Evolutionary conservation across 1,140 invertebrate species (phyloP), one percentile per base, ranked within the genome.

Genomic region (Polypedilum vanderplanki): DNA sequence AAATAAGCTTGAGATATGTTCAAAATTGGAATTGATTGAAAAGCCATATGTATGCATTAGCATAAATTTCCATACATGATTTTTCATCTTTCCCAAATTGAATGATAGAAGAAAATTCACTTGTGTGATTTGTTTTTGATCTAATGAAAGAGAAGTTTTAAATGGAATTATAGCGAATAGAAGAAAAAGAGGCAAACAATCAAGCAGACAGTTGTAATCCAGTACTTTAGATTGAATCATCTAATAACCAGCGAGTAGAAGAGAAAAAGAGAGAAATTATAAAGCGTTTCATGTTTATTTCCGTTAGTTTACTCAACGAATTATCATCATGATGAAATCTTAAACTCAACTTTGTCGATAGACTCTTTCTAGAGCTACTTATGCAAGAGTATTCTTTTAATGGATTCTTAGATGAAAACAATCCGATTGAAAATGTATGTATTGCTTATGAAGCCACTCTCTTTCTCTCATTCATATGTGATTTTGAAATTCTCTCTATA

Each of bases 261-360:
- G n/a, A n/a, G 5, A 33, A 33, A 5, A n/a, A 12, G 15, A n/a
- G 15, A n/a, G 46, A 57, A 12, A 12, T 57, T 57, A n/a, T 57
- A n/a, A 57, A 57, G 46, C 46, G 46, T 57, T 57, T 57, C 46
- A 4, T 57, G 46, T n/a, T 57, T 12, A 57, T 57, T 57, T 57
- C 46, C 46, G 46, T 57, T 57, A 57, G 46, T 57, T 57, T 57
- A 57, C 46, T 57, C 46, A 57, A 57, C 46, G n/a, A 8, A 57
- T 57, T n/a, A 57, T 57, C n/a, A 57, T n/a, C 46, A 33, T 57
- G 46, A 57, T 57, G 46, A 57, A 57, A 57, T 57, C 24, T 33
- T 57, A 12, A 57, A n/a, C 46, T 57, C 24, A 33, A 33, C 24
- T 33, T 33, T 33, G 24, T 33, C 24, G 24, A 33, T 33, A 33